Percentiles rank a stretch among this genome's conserved stretches.
Conservation (phyloP, 2,113 vertebrate species). For the Donacobius atricapilla region DNA sequence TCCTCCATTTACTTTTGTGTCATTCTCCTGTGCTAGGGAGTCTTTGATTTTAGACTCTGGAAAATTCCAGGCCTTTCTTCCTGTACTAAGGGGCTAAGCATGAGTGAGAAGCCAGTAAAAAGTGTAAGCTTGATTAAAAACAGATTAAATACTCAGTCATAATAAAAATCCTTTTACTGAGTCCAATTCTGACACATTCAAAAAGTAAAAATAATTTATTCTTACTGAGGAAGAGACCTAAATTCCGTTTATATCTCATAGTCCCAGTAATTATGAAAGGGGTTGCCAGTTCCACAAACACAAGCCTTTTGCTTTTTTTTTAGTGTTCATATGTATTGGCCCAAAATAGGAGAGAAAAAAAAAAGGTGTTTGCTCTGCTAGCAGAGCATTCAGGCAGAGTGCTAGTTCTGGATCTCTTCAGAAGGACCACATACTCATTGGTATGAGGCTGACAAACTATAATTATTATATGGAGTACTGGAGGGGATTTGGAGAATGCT, state of each 20-base stretch:
- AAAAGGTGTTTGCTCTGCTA: not conserved
- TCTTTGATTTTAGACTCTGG: not conserved
- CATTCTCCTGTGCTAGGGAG: not conserved
- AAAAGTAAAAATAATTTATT: conserved; percentile 30
- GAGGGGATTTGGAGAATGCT: conserved; percentile 10
- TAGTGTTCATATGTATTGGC: not conserved
- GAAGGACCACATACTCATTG: not conserved
- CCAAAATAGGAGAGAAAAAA: not conserved
- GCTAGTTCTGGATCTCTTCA: not conserved
- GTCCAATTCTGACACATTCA: not conserved
- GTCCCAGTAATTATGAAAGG: not conserved
- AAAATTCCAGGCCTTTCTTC: conserved; percentile 24
- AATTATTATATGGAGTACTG: conserved; percentile 41
- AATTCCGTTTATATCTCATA: not conserved
- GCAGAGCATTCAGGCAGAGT: not conserved
- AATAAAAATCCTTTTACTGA: not conserved
- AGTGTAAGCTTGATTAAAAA: not conserved
- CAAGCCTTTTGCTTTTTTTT: not conserved
- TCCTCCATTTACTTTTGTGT: not conserved
- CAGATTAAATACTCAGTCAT: not conserved
- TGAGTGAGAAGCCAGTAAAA: not conserved
- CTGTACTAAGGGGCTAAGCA: not conserved
- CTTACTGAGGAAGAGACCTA: conserved; percentile 6
- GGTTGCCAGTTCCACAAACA: not conserved
- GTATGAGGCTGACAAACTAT: conserved; percentile 27